Percentiles rank a stretch among this genome's conserved stretches.
phyloP scores from a whole-genome alignment of 2,113 vertebrate genomes.

The Suricata suricatta region DNA sequence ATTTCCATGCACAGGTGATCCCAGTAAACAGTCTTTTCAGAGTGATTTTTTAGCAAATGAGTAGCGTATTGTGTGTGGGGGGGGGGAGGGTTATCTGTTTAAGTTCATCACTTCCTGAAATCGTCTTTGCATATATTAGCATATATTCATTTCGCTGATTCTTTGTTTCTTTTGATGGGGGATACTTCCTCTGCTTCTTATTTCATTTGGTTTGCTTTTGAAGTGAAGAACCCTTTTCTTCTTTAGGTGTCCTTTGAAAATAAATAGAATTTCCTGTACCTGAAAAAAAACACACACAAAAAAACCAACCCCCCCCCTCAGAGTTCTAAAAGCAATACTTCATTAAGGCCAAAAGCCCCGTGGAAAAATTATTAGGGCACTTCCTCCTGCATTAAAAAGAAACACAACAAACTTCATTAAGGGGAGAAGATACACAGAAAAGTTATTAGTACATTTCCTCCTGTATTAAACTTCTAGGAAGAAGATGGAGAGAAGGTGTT shows the following conservation, averaged over 20 bases:
- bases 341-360: not conserved
- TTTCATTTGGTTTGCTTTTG: slow-evolving; percentile 62
- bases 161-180: slow-evolving; percentile 62
- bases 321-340: not conserved
- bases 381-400: not conserved
- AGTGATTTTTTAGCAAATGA: slow-evolving; percentile 61
- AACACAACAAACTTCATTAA: not conserved
- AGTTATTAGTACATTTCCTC: not conserved
- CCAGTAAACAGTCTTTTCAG: slow-evolving; percentile 47
- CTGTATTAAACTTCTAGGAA: not conserved
- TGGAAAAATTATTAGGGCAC: not conserved
- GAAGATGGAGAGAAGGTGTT: not conserved
- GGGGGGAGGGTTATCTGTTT: slow-evolving; percentile 55
- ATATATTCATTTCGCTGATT: slow-evolving; percentile 50
- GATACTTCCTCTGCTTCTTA: not conserved
- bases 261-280: slow-evolving; percentile 46
- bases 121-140: slow-evolving; percentile 66
- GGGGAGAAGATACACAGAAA: not conserved
- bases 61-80: not conserved
- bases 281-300: not conserved
- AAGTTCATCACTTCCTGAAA: slow-evolving; percentile 58
- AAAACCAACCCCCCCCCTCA: not conserved
- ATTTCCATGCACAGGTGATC: slow-evolving; percentile 56
- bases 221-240: slow-evolving; percentile 28
- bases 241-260: slow-evolving; percentile 52